Conservation (phyloP, 1,140 invertebrate species). For the Bursaphelenchus mucronatus region DNA sequence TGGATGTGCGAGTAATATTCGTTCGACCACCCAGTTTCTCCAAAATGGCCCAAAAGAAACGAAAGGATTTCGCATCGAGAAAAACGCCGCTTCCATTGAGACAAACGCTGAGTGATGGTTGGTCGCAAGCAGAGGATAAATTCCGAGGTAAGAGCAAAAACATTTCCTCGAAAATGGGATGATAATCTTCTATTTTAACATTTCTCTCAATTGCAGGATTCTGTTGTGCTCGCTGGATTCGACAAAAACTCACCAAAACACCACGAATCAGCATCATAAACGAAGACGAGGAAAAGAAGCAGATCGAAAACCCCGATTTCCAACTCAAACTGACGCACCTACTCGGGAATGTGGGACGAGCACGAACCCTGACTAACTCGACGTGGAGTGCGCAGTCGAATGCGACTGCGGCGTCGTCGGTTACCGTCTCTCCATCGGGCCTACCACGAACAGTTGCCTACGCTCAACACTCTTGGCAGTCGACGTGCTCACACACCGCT, state of each 20-base stretch:
- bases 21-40: slow-evolving; percentile 33
- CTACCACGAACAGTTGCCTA: not conserved
- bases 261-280: slow-evolving; percentile 8
- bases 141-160: too few relatives aligned
- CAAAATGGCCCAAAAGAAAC: not conserved
- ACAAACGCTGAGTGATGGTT: not conserved
- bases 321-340: not conserved
- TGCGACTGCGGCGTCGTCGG: too few relatives aligned
- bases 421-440: too few relatives aligned
- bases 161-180: too few relatives aligned
- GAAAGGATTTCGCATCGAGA: not conserved
- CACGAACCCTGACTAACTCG: slow-evolving; percentile 11
- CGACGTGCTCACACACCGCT: slow-evolving; percentile 10
- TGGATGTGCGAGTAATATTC: slow-evolving; percentile 37
- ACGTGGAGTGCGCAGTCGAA: not conserved
- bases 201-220: too few relatives aligned
- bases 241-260: not conserved
- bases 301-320: not conserved
- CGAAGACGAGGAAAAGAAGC: slow-evolving; percentile 14
- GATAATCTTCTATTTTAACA: too few relatives aligned
- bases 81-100: not conserved
- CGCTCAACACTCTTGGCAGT: slow-evolving; percentile 14
- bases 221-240: too few relatives aligned
- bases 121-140: too few relatives aligned
- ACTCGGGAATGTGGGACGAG: not conserved